Evolutionary conservation across 1,140 invertebrate species (phyloP), one percentile per base, ranked within the genome.

Genomic region (Aethina tumida): DNA sequence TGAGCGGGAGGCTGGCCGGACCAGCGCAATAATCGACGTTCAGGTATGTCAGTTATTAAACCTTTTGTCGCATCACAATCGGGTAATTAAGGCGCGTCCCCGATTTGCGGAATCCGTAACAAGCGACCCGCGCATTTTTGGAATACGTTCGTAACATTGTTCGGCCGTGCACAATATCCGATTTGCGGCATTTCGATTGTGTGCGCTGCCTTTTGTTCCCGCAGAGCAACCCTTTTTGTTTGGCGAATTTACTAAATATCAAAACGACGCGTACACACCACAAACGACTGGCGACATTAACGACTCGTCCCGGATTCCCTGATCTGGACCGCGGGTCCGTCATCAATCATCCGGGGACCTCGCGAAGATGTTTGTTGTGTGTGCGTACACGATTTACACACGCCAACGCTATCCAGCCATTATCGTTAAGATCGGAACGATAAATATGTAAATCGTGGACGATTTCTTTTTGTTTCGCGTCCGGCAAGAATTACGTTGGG

Each of bases 1-100:
- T n/a, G n/a, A n/a, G n/a, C n/a, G n/a, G n/a, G n/a, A n/a, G n/a
- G n/a, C n/a, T n/a, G n/a, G n/a, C n/a, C n/a, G n/a, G n/a, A 13
- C 31, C 20, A 42, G n/a, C 16, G 21, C 14, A 8, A 24, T 24
- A 25, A 16, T 18, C 26, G 39, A 26, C 28, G 39, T 33, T 33
- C 20, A 34, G 47, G 51, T 55, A 56, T 53, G 50, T 51, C 45
- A 46, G 49, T 56, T 56, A 56, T 56, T 56, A 55, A 56, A 56
- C 43, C 54, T 55, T 56, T 56, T 54, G 54, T 51, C 43, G 41
- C 29, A 30, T 30, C 43, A 55, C 52, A 56, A 55, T 55, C 43
- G 48, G 33, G 46, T 56, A 56, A 56, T 56, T 53, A 56, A 56
- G 54, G 54, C 37, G 39, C 27, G n/a, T n/a, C n/a, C n/a, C 22